Conservation (phyloP, 2,888 invertebrate species). For the Pammene aurita region DNA sequence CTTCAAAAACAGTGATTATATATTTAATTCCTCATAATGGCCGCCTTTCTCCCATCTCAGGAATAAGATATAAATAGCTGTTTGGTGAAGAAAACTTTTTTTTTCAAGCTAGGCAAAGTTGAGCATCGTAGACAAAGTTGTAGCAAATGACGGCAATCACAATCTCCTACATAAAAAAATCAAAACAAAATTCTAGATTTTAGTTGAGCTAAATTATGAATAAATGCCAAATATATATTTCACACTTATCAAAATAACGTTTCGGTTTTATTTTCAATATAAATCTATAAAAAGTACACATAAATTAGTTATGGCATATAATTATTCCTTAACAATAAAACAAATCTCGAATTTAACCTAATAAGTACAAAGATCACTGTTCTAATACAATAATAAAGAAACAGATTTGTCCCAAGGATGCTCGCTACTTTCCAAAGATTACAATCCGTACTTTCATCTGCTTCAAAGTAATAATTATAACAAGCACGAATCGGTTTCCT, state of each 20-base stretch:
- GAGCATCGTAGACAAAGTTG: no score
- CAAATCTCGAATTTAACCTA: conserved; percentile 70
- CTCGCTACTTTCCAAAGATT: neutral
- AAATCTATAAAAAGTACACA: conserved; percentile 71
- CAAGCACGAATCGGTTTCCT: neutral
- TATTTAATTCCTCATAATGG: no score
- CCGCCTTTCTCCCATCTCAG: no score
- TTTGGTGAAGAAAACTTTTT: no score
- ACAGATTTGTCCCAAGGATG: conserved; percentile 19
- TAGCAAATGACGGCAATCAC: no score
- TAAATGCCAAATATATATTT: conserved; percentile 65
- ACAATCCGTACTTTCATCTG: no score
- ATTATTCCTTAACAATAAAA: conserved; percentile 65
- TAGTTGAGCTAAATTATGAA: conserved; percentile 73
- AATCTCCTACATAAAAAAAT: conserved; percentile 20
- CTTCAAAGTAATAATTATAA: no score
- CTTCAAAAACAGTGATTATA: no score
- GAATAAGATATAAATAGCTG: no score
- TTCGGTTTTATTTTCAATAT: conserved; percentile 59
- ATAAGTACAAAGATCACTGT: conserved; percentile 69
- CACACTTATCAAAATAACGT: conserved; percentile 54
- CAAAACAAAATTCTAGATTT: conserved; percentile 53
- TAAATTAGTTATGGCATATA: conserved; percentile 82
- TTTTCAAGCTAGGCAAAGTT: no score
- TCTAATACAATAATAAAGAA: conserved; percentile 24